Percentiles rank a stretch among this genome's conserved stretches.
phyloP scores from a whole-genome alignment of 2,113 vertebrate genomes.

The Bettongia penicillata region DNA sequence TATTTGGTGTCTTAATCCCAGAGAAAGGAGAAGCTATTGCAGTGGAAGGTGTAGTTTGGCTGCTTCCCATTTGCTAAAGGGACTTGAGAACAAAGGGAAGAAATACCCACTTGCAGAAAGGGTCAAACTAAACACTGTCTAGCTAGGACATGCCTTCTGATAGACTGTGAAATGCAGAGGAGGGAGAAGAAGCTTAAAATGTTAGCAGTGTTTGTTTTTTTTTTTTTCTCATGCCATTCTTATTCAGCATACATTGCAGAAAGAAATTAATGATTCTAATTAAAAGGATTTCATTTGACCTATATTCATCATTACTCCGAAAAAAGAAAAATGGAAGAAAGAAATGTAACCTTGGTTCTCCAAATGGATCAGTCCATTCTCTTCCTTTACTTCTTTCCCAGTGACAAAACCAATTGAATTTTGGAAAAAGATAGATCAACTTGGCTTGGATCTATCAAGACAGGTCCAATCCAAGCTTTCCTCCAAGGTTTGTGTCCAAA shows the following conservation, averaged over 20 bases:
- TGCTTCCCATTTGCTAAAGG: not conserved
- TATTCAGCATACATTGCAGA: not conserved
- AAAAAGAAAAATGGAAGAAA: constrained; percentile 2
- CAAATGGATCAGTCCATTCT: not conserved
- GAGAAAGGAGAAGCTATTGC: not conserved
- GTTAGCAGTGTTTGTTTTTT: not conserved
- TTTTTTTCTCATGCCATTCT: accelerated
- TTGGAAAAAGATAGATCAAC: not conserved
- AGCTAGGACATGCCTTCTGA: not conserved
- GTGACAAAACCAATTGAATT: not conserved
- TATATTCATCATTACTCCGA: not conserved
- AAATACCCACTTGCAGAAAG: not conserved
- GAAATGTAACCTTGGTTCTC: not conserved
- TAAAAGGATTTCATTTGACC: not conserved
- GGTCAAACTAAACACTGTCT: not conserved
- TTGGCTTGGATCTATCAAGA: not conserved
- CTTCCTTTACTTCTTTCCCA: constrained; percentile 21
- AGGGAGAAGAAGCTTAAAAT: not conserved
- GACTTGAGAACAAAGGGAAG: not conserved
- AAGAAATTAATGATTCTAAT: not conserved
- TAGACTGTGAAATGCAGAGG: not conserved
- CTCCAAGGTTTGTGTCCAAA: not conserved
- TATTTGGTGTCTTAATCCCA: not conserved
- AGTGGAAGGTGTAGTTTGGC: not conserved
- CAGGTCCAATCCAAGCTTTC: not conserved